Evolutionary conservation across 2,797 vertebrate species (phyloP).

Genomic region (Centropyge bicolor): DNA sequence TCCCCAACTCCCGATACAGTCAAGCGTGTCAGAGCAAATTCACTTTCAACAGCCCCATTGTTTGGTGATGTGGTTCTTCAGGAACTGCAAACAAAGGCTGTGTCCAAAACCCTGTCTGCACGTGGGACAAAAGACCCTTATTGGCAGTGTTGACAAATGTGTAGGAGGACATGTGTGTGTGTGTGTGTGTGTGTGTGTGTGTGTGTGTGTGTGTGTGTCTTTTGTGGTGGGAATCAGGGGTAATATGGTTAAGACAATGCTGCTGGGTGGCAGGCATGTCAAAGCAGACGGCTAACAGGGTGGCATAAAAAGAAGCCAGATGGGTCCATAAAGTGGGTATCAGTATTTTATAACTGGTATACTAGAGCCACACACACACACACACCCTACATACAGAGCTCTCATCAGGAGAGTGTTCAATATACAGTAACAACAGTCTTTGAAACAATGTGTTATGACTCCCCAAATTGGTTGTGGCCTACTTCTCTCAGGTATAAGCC

Average conservation of each 20-base stretch:
- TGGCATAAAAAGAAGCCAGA: conserved; percentile 30
- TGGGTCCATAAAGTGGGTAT: conserved; percentile 2
- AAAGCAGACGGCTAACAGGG: conserved; percentile 53
- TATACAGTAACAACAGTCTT: not conserved
- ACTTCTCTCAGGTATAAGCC: not conserved
- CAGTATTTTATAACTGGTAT: not conserved
- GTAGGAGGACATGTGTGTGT: too few relatives aligned
- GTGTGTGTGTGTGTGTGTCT: conserved; percentile 24
- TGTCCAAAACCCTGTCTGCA: conserved; percentile 33
- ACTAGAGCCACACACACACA: not conserved
- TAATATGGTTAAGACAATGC: conserved; percentile 55
- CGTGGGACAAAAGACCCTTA: conserved; percentile 60
- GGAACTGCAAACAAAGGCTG: conserved; percentile 38
- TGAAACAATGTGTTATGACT: conserved; percentile 1
- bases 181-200: conserved; percentile 17
- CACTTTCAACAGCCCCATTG: conserved; percentile 69
- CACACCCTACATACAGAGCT: not conserved
- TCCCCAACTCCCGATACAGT: conserved; percentile 7
- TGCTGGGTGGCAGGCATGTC: conserved; percentile 35
- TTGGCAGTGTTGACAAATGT: conserved; percentile 58
- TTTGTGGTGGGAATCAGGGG: conserved; percentile 33
- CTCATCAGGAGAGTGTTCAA: not conserved
- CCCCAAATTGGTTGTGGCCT: not conserved
- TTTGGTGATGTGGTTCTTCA: conserved; percentile 51
- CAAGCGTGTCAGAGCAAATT: conserved; percentile 56